These are phyloP conservation scores for Leucoraja ocellata DNA, from an alignment of 2,797 vertebrate genomes.

Conservation along the genomic window DNA sequence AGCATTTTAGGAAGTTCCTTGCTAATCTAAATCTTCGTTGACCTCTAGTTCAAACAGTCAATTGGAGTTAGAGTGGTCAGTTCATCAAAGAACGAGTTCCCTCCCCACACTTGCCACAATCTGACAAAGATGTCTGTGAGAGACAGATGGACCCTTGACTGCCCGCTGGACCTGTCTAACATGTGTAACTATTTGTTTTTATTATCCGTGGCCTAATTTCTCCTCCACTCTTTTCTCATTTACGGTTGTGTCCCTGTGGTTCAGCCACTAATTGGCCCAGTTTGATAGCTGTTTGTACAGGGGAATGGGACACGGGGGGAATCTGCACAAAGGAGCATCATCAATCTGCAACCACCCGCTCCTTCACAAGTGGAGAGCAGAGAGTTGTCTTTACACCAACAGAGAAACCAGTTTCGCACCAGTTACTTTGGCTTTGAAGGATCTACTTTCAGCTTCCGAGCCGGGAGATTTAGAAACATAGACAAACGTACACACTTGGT, in stretches of 20 bases:
- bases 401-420: slow-evolving; percentile 41
- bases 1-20: no score
- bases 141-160: neutral
- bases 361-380: slow-evolving; percentile 41
- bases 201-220: slow-evolving; percentile 22
- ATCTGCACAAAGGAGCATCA: slow-evolving; percentile 43
- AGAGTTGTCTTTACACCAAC: slow-evolving; percentile 43
- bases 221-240: neutral
- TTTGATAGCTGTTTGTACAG: slow-evolving; percentile 34
- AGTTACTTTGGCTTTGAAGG: neutral
- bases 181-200: slow-evolving; percentile 32
- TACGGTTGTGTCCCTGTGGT: neutral
- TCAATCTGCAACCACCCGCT: slow-evolving; percentile 43
- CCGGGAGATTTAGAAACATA: neutral
- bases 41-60: neutral
- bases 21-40: no score
- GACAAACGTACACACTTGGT: no score
- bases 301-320: slow-evolving; percentile 40
- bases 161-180: neutral
- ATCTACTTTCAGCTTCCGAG: slow-evolving; percentile 40
- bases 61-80: neutral
- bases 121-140: slow-evolving; percentile 17
- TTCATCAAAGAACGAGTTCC: neutral
- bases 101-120: neutral
- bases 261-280: slow-evolving; percentile 30